Evolutionary conservation across 2,113 vertebrate genomes (phyloP).

Genomic region (Hyperopisus bebe): DNA sequence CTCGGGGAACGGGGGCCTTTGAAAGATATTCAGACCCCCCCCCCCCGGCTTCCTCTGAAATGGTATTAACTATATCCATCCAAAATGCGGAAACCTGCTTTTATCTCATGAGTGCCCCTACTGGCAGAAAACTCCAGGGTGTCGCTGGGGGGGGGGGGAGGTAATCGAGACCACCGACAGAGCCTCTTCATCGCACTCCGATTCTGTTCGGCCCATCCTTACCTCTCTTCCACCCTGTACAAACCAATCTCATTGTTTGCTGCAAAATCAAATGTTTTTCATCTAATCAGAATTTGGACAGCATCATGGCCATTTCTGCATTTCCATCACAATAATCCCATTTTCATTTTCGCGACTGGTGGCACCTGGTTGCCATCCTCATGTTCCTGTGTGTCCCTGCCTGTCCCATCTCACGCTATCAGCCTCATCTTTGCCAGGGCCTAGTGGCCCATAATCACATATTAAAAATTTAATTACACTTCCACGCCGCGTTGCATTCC

Average conservation of each 20-base stretch:
- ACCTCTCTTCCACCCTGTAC: background rate
- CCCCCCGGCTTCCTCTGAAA: slow-evolving; percentile 3
- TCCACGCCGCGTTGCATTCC: background rate
- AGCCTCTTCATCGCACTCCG: background rate
- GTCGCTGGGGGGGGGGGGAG: background rate
- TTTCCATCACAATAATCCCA: background rate
- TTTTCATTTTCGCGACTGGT: background rate
- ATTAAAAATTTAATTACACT: slow-evolving; percentile 15
- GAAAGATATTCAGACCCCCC: background rate
- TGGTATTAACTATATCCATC: background rate
- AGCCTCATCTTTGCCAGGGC: background rate
- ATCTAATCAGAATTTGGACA: background rate
- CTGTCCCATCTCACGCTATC: background rate
- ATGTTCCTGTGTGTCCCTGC: background rate
- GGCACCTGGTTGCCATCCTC: background rate
- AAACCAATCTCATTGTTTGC: background rate
- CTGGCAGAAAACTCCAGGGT: background rate
- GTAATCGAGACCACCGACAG: background rate
- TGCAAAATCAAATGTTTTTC: background rate
- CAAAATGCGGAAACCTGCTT: background rate
- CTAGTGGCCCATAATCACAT: slow-evolving; percentile 6
- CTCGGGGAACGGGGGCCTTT: background rate
- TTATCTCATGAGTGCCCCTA: background rate
- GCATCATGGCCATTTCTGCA: background rate
- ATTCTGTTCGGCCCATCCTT: background rate